Evolutionary conservation across 2,888 invertebrate genomes (phyloP).

Genomic region (Mythimna ferrago): DNA sequence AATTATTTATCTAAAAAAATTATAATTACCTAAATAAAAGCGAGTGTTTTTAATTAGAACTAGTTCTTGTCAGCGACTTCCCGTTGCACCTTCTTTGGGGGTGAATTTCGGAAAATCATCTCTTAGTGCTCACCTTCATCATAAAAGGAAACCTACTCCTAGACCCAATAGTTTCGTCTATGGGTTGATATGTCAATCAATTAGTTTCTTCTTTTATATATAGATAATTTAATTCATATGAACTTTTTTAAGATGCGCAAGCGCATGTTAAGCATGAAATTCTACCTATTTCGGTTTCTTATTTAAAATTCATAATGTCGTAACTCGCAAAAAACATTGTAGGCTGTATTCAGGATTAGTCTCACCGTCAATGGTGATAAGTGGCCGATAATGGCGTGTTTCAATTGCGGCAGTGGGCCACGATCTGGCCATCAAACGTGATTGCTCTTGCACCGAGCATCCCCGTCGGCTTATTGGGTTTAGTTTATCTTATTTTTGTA

Average conservation of each 20-base stretch:
- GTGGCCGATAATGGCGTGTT: conserved; percentile 54
- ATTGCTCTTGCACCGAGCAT: conserved; percentile 50
- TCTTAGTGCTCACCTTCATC: too few relatives aligned
- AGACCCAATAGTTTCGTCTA: too few relatives aligned
- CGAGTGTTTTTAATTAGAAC: too few relatives aligned
- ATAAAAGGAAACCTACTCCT: too few relatives aligned
- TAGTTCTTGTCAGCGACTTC: too few relatives aligned
- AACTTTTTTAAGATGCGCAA: not conserved
- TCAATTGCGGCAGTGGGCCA: conserved; percentile 63
- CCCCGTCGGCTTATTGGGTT: conserved; percentile 45
- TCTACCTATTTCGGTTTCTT: not conserved
- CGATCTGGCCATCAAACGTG: conserved; percentile 62
- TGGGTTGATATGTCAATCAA: too few relatives aligned
- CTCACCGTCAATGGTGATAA: conserved; percentile 55
- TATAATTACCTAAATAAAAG: too few relatives aligned
- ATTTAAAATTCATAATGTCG: conserved; percentile 25
- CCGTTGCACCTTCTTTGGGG: too few relatives aligned
- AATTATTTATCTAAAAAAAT: too few relatives aligned
- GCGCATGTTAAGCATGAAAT: not conserved
- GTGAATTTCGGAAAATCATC: too few relatives aligned
- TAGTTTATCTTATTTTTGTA: conserved; percentile 43
- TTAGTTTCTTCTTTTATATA: too few relatives aligned
- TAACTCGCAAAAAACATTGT: conserved; percentile 37
- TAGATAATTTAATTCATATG: not conserved
- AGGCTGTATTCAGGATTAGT: conserved; percentile 43